These are phyloP conservation scores for Myiotriccus ornatus DNA, from an alignment of 2,797 vertebrate genomes.

Conservation along the genomic window DNA sequence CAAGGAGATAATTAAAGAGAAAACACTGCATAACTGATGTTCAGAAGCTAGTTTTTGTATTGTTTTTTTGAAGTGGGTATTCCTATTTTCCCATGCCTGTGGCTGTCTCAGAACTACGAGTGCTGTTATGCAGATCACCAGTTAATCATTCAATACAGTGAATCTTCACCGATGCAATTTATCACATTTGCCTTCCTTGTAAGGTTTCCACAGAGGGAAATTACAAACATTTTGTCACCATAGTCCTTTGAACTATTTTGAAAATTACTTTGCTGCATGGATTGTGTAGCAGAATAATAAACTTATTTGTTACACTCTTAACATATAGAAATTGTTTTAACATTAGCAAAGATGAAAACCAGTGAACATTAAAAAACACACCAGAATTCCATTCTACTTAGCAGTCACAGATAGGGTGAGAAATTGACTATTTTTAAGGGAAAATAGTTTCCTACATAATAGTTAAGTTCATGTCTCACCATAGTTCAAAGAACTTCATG, in stretches of 20 bases:
- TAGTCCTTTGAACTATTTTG: neutral
- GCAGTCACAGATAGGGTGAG: neutral
- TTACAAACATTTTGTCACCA: neutral
- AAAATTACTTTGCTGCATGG: neutral
- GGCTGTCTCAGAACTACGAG: neutral
- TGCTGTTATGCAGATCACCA: neutral
- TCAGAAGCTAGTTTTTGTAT: neutral
- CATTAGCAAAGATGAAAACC: neutral
- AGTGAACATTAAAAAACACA: accelerated
- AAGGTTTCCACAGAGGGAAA: neutral
- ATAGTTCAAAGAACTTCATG: neutral
- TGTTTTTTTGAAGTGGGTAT: neutral
- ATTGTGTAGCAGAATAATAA: neutral
- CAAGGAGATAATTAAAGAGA: neutral
- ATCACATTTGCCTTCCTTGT: neutral
- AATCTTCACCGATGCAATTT: neutral
- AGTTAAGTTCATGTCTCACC: neutral
- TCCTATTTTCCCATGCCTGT: neutral
- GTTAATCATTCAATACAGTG: neutral
- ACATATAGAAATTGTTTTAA: neutral
- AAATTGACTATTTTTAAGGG: neutral
- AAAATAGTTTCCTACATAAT: neutral
- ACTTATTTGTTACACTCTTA: neutral
- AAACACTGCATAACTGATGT: neutral
- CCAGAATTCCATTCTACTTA: neutral